Evolutionary conservation across 2,113 vertebrate genomes (phyloP), one percentile per base, ranked within the genome.

Genomic region (Hippopotamus amphibius): DNA sequence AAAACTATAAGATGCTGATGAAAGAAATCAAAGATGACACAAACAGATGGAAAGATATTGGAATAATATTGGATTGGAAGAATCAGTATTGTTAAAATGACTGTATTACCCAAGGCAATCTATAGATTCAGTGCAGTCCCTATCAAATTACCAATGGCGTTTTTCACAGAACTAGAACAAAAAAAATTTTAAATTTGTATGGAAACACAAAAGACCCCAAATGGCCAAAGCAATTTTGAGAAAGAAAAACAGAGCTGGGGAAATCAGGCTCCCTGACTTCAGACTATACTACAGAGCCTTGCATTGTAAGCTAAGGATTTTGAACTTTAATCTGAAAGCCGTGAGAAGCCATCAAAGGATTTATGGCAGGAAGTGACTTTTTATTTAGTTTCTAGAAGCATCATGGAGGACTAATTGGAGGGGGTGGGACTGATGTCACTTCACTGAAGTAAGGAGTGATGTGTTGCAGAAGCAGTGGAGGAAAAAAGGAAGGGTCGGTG

Each of bases 271-370:
- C 30, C 28, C 46, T 77, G 74, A 50, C 48, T 77, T 77, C 46
- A 77, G 74, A 50, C 74, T 77, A 50, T 33, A 33, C 16, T 50
- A 33, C 46, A 43, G 43, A 41, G 69, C 43, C 57, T 94, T 84
- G 63, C 74, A 63, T 72, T 95, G 93, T 66, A 85, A 68, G 30
- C 14, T 46, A 87, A 93, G 53, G 37, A 53, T 82, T 82, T 91
- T 43, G n/a, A 93, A 26, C 50, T 87, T 72, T 76, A 43, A 88
- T 88, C 46, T 79, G 55, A 79, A 82, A 84, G 16, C 33, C 69
- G 0, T 30, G 43, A 82, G 76, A 93, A 77, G 14, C 53, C 53
- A 83, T 7, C 10, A 53, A 57, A 83, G n/a, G 17, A 85, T 82
- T 80, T 90, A 7, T n/a, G 57, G 24, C 57, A 63, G 43, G 13